Base-by-base conservation (phyloP, 1,140 invertebrate genomes). In the Atopsyche davidsoni region DNA sequence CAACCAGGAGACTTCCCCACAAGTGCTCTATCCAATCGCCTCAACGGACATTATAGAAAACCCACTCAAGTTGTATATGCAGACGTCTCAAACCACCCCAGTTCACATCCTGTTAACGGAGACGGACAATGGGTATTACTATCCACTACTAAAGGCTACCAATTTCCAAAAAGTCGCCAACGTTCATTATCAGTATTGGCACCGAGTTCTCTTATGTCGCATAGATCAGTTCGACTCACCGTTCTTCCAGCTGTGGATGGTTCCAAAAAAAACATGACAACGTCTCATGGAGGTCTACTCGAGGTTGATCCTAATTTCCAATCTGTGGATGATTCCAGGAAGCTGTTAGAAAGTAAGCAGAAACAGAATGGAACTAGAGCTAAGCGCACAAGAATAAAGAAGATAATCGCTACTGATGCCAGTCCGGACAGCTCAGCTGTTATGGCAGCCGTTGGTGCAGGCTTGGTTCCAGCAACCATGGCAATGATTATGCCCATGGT, bases 401-500 rank as follows among this genome's bases (percentile, higher is more conserved):
- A 62, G 46, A 66, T 68, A 42, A 43, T 70, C 39, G 51, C 66
- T 10, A 59, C 62, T 7, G 62, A 61, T 39, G 56, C 63, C 6
- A 55, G 57, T 21, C 65, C 66, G 7, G 75, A 79, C 60, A 70
- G 70, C 44, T 76, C 79, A 2, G 80, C 82, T 0, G 73, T 85
- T 9, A 60, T 86, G 32, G 83, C 84, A 6, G 85, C 84, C 2
- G 82, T 86, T 3, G 79, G 83, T 2, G 84, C 85, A 21, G 85
- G 84, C 1, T 83, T 87, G 79, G 66, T 88, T 23, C 85, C 85
- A 13, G 85, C 84, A 0, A 85, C 84, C 0, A 82, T 88, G 79
- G 85, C 84, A 1, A 82, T 87, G 79, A 75, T 87, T 53, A 78
- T 86, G 22, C 85, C 85, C 1, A 82, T 87, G 75, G 80, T 86